Conservation (phyloP, 2,113 vertebrate genomes). For the Sinocyclocheilus maitianheensis region DNA sequence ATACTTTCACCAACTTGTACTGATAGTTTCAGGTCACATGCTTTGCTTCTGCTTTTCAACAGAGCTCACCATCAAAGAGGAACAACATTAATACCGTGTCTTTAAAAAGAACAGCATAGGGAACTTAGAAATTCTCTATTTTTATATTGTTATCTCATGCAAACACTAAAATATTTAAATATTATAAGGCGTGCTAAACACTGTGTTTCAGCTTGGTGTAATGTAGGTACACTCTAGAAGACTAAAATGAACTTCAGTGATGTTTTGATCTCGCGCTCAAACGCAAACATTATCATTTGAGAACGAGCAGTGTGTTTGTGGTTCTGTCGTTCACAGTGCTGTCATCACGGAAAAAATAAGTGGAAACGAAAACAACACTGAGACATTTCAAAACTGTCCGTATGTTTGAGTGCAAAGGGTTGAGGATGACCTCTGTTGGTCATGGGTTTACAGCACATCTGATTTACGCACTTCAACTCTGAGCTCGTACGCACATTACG, state of each 20-base stretch:
- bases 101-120: slow-evolving; percentile 17
- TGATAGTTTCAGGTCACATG: slow-evolving; percentile 45
- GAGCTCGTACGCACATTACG: not conserved
- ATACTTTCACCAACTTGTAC: slow-evolving; percentile 5
- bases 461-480: not conserved
- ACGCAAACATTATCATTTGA: not conserved
- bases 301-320: not conserved
- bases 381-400: not conserved
- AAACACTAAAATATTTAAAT: not conserved
- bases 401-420: not conserved
- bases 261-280: not conserved
- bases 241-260: no score
- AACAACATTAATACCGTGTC: slow-evolving; percentile 23
- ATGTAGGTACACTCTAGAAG: not conserved
- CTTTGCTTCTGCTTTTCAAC: slow-evolving; percentile 58
- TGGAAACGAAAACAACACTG: slow-evolving; percentile 26
- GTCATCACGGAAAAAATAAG: slow-evolving; percentile 20
- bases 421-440: slow-evolving; percentile 46
- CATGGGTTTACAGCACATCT: not conserved
- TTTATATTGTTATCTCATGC: not conserved
- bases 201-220: not conserved
- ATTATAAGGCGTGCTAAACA: not conserved
- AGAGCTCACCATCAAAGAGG: slow-evolving; percentile 24
- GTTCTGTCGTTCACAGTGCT: not conserved
- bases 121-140: not conserved